Evolutionary conservation across 1,140 invertebrate genomes (phyloP).

Genomic region (Fragariocoptes setiger): DNA sequence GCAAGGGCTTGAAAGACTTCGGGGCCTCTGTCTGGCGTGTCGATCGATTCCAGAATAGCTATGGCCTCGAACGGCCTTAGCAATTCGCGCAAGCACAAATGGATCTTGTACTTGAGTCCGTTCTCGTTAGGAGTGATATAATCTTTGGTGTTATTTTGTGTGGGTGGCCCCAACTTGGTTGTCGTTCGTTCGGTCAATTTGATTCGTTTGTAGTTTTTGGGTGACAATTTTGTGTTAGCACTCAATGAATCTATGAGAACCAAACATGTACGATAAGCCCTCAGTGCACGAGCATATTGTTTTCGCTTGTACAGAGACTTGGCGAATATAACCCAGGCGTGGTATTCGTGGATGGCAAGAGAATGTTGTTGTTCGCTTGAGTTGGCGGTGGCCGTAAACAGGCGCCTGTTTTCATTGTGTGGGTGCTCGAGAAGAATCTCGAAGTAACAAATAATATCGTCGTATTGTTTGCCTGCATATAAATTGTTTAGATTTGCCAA

Average conservation of each 20-base stretch:
- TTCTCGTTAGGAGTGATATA: conserved; percentile 13
- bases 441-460: no score
- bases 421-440: no score
- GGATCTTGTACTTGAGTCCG: conserved; percentile 41
- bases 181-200: background rate
- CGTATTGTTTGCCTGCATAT: no score
- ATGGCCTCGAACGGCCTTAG: conserved; percentile 30
- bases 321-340: no score
- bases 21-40: conserved; percentile 30
- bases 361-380: no score
- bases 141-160: background rate
- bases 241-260: background rate
- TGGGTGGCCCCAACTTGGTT: no score
- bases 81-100: conserved; percentile 29
- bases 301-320: background rate
- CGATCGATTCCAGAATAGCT: conserved; percentile 29
- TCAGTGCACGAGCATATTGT: background rate
- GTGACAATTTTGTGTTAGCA: background rate
- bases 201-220: background rate
- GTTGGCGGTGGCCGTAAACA: no score
- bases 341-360: no score
- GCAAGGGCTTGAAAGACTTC: conserved; percentile 37
- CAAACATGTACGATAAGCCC: background rate
- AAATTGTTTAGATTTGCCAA: no score
- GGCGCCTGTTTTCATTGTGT: no score